Base-by-base conservation (phyloP, 1,140 invertebrate species). In the Tetramorium parvispinum region DNA sequence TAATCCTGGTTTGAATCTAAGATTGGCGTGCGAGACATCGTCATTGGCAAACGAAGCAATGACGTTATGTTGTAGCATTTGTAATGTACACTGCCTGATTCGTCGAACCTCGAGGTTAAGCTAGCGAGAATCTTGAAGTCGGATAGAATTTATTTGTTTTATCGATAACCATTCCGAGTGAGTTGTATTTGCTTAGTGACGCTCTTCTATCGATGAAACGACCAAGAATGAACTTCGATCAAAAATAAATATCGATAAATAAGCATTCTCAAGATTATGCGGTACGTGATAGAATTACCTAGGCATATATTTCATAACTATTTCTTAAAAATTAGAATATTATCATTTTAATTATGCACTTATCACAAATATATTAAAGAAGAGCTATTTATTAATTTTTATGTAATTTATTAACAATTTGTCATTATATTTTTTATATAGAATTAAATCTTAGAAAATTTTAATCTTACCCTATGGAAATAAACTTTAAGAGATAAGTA, bases 101-200 rank as follows among this genome's bases (percentile, higher is more conserved):
- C 49, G 51, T 70, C 24, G 21, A 73, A 16, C 8, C 37, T 66
- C 51, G 1, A 53, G 32, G 40, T 82, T 53, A 43, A 66, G 37
- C 32, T 16, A 59, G 46, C 40, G 18, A 43, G 24, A 57, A 46
- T 59, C 40, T 81, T 53, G n/a, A 40, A 53, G 46, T 79, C 46
- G 11, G 7, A 7, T n/a, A 53, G 27, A 82, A 40, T 82, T 57
- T 82, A 55, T 73, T 73, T 46, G 66, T 73, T 82, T 73, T 53
- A 24, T 73, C 66, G 66, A 82, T 59, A 82, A 82, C 24, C 66
- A 27, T 53, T 82, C 46, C 37, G 7, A 59, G 24, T 53, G 4
- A 73, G 18, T 82, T 73, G 51, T 59, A 59, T 73, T 71, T 82
- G 24, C 46, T 68, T 4, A 21, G n/a, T 57, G 66, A 73, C 40